Evolutionary conservation across 2,888 invertebrate species (phyloP).

Genomic region (Heliconius cydno): DNA sequence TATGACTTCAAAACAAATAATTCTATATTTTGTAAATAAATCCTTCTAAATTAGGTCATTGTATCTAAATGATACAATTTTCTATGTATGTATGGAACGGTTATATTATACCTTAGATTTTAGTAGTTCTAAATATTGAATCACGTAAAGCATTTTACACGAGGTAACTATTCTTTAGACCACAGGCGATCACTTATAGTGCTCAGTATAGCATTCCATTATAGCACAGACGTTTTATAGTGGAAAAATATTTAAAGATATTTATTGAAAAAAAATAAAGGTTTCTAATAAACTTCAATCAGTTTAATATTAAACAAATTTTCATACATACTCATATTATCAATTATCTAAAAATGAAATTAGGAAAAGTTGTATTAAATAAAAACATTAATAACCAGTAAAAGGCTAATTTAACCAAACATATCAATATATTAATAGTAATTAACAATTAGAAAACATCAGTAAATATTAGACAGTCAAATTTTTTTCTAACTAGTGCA

Average conservation of each 20-base stretch:
- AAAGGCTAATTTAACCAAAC: neutral
- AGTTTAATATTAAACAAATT: neutral
- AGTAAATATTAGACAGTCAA: slow-evolving; percentile 23
- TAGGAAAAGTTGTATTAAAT: neutral
- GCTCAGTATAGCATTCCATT: neutral
- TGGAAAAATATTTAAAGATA: neutral
- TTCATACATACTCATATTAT: neutral
- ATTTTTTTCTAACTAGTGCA: slow-evolving; percentile 32
- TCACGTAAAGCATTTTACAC: slow-evolving; percentile 32
- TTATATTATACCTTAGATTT: slow-evolving; percentile 40
- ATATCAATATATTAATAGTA: neutral
- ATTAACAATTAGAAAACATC: neutral
- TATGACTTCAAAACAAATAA: slow-evolving; percentile 79
- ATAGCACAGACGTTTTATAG: slow-evolving; percentile 7
- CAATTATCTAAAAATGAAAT: neutral
- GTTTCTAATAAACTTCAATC: neutral
- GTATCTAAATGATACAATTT: slow-evolving; percentile 64
- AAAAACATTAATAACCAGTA: neutral
- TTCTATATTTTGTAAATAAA: slow-evolving; percentile 77
- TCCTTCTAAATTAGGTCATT: slow-evolving; percentile 69
- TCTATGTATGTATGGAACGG: slow-evolving; percentile 58
- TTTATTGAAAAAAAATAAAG: neutral
- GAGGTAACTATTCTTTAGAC: slow-evolving; percentile 27
- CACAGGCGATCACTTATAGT: neutral
- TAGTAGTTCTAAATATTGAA: slow-evolving; percentile 34